Percentiles rank a stretch among this genome's conserved stretches.
Evolutionary conservation across 2,797 vertebrate genomes (phyloP).

Genomic region (Arremon aurantiirostris): DNA sequence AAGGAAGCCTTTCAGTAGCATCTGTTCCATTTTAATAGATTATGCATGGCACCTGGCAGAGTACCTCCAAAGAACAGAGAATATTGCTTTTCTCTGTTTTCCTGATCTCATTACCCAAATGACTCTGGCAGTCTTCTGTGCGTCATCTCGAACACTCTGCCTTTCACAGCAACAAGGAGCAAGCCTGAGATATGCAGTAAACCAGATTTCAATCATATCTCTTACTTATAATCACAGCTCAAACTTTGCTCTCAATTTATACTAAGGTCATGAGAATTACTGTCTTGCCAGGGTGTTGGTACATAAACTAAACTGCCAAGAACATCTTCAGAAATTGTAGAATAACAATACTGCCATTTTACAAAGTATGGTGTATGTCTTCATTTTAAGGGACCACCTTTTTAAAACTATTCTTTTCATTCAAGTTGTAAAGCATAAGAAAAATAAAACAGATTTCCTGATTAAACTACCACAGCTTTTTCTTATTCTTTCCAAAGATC

Average conservation of each 20-base stretch:
- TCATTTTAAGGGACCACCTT: background rate
- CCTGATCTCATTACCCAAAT: background rate
- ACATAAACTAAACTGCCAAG: background rate
- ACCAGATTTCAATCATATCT: background rate
- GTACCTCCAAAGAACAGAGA: background rate
- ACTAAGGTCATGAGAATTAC: background rate
- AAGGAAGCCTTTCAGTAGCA: background rate
- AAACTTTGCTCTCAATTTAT: background rate
- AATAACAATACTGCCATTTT: background rate
- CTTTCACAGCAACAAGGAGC: background rate
- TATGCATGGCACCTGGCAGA: background rate
- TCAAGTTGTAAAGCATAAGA: background rate
- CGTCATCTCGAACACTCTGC: background rate
- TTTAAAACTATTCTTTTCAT: background rate
- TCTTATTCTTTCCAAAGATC: background rate
- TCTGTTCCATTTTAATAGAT: conserved; percentile 1
- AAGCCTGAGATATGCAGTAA: background rate
- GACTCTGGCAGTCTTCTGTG: background rate
- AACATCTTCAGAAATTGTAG: background rate
- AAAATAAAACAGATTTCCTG: background rate
- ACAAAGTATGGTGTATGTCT: background rate
- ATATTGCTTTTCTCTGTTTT: background rate
- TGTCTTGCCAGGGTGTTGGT: background rate
- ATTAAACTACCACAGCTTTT: background rate
- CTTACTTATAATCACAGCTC: background rate